A percentile compares a stretch with the other conserved stretches of the same genome.
phyloP scores from a whole-genome alignment of 1,140 invertebrate species.

The Pseudomyrmex pallidus region DNA sequence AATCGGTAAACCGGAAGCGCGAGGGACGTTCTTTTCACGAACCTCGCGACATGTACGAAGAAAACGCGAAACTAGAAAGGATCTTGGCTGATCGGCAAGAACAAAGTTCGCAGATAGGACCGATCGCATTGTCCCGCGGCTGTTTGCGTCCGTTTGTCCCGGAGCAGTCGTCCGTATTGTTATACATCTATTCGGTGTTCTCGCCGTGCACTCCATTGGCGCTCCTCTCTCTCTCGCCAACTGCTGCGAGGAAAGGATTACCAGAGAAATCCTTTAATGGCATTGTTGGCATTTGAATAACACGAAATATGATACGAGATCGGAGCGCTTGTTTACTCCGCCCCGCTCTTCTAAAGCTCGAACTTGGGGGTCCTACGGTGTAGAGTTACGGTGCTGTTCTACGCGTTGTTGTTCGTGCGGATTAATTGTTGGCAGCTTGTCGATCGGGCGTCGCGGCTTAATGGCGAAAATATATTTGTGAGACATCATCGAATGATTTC shows the following conservation, averaged over 20 bases:
- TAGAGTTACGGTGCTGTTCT: conserved; percentile 66
- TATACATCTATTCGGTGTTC: conserved; percentile 54
- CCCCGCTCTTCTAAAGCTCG: conserved; percentile 58
- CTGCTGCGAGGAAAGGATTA: conserved; percentile 78
- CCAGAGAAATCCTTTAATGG: conserved; percentile 84
- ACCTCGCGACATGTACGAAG: background rate
- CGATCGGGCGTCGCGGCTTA: conserved; percentile 55
- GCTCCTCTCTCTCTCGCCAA: conserved; percentile 52
- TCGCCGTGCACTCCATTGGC: conserved; percentile 61
- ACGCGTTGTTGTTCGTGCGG: conserved; percentile 67
- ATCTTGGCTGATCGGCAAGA: conserved; percentile 72
- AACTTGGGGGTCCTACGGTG: conserved; percentile 59
- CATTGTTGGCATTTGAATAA: conserved; percentile 85
- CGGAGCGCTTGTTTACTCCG: conserved; percentile 57
- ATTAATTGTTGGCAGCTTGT: conserved; percentile 79
- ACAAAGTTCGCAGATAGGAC: conserved; percentile 75
- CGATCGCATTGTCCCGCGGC: conserved; percentile 60
- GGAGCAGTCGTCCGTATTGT: conserved; percentile 60
- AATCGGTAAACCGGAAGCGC: conserved; percentile 4
- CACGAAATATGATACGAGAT: conserved; percentile 85
- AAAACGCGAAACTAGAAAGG: conserved; percentile 29
- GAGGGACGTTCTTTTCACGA: background rate
- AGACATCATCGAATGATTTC: background rate
- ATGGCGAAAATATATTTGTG: conserved; percentile 19
- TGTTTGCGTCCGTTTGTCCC: conserved; percentile 66